A percentile compares a stretch with the other conserved stretches of the same genome.
Evolutionary conservation across 2,888 invertebrate genomes (phyloP).

Genomic region (Drosophila suboccidentalis): DNA sequence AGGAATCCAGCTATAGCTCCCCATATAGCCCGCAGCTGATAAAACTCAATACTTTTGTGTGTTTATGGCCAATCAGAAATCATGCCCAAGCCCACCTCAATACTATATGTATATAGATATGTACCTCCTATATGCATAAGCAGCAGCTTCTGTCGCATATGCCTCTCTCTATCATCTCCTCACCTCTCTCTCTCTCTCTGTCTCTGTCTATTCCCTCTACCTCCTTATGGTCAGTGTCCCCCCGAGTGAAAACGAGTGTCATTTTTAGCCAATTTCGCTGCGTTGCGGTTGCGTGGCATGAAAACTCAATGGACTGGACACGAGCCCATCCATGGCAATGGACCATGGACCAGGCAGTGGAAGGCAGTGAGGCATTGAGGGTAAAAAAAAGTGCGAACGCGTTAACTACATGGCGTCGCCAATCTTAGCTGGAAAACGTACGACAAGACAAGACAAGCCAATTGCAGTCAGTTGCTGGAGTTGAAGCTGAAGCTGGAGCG

Average conservation of each 20-base stretch:
- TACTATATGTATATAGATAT: conserved; percentile 38
- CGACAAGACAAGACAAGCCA: conserved; percentile 79
- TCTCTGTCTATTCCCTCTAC: background rate
- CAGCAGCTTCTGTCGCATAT: conserved; percentile 53
- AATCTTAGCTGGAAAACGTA: conserved; percentile 81
- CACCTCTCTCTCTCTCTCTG: background rate
- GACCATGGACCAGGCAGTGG: conserved; percentile 50
- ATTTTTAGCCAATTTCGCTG: conserved; percentile 78
- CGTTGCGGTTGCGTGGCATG: conserved; percentile 79
- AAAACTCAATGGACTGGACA: conserved; percentile 80
- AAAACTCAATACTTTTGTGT: conserved; percentile 81
- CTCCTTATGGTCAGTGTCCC: conserved; percentile 24
- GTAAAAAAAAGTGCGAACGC: conserved; percentile 78
- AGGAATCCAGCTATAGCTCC: conserved; percentile 10
- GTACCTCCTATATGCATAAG: conserved; percentile 62
- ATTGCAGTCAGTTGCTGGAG: conserved; percentile 56
- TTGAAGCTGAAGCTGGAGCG: conserved; percentile 27
- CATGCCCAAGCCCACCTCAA: conserved; percentile 77
- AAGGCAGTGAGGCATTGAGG: conserved; percentile 23
- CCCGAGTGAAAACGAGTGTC: conserved; percentile 72
- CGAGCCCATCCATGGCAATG: conserved; percentile 69
- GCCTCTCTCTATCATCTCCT: background rate
- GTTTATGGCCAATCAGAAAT: conserved; percentile 81
- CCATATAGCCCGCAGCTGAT: conserved; percentile 80
- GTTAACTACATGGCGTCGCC: conserved; percentile 81